These are phyloP conservation scores for Platynereis dumerilii DNA, from an alignment of 2,888 invertebrate genomes.

Conservation along the genomic window DNA sequence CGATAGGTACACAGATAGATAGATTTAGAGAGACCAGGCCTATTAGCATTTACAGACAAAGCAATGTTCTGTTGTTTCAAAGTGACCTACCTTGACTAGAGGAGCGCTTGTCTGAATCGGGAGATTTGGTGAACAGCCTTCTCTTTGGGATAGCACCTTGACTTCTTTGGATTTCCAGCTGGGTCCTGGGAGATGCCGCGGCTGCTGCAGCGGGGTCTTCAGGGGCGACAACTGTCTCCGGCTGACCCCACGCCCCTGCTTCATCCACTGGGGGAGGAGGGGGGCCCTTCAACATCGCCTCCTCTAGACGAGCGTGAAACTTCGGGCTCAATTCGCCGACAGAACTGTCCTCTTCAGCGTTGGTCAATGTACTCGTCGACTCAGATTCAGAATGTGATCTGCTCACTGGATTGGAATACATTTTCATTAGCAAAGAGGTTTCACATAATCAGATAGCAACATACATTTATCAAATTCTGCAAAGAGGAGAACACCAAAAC, in stretches of 20 bases:
- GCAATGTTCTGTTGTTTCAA: no score
- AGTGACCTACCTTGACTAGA: conserved; percentile 17
- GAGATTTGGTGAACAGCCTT: conserved; percentile 3
- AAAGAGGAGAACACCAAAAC: no score
- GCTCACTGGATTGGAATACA: conserved; percentile 14
- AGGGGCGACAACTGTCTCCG: not conserved
- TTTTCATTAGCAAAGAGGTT: no score
- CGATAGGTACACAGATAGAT: no score
- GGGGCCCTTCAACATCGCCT: not conserved
- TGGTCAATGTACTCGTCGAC: conserved; percentile 52
- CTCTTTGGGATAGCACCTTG: conserved; percentile 25
- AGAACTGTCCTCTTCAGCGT: conserved; percentile 41
- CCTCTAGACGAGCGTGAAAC: not conserved
- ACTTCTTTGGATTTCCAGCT: conserved; percentile 6
- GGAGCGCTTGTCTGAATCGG: conserved; percentile 19
- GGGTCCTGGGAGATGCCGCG: not conserved
- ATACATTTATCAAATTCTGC: no score
- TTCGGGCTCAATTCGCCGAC: conserved; percentile 10
- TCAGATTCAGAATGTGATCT: conserved; percentile 29
- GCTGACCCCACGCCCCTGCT: conserved; percentile 7
- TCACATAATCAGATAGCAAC: no score
- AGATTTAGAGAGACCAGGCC: no score
- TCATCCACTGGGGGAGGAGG: not conserved
- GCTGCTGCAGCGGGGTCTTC: not conserved
- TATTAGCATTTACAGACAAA: no score